Conservation (phyloP, 2,888 invertebrate species). For the Thelaira solivaga region DNA sequence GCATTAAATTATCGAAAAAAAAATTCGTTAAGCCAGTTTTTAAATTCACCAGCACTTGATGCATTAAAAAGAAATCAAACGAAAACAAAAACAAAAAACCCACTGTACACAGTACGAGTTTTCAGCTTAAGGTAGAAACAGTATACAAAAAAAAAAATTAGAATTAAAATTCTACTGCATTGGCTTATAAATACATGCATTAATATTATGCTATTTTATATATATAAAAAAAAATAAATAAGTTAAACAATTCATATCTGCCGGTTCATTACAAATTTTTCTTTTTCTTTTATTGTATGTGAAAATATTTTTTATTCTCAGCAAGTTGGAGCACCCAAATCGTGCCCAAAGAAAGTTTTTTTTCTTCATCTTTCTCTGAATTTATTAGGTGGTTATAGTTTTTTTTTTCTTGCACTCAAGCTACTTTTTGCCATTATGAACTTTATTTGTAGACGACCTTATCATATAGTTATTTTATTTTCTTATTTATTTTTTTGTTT, state of each 20-base stretch:
- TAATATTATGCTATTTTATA: constrained; percentile 41
- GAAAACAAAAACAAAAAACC: neutral
- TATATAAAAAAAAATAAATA: constrained; percentile 39
- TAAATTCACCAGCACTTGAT: constrained; percentile 57
- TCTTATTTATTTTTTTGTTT: constrained; percentile 3
- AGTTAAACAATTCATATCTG: constrained; percentile 46
- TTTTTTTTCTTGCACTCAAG: constrained; percentile 6
- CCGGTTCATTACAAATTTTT: constrained; percentile 6
- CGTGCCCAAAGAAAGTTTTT: constrained; percentile 58
- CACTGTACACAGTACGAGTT: neutral
- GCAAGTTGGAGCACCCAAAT: constrained; percentile 36
- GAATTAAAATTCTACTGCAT: neutral
- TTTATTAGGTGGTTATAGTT: constrained; percentile 52
- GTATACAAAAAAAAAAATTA: neutral
- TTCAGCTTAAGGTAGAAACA: neutral
- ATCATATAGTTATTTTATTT: constrained; percentile 35
- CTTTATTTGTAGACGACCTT: constrained; percentile 51
- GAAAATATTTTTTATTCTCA: constrained; percentile 40
- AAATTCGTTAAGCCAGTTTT: constrained; percentile 40
- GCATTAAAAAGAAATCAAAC: neutral
- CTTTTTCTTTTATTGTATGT: too few species aligned
- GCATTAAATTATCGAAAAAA: constrained; percentile 26
- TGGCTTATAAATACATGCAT: constrained; percentile 5
- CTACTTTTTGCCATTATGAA: constrained; percentile 37
- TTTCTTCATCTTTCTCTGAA: constrained; percentile 11